These are phyloP conservation scores for Novumbra hubbsi DNA, from an alignment of 2,797 vertebrate species.

Conservation along the genomic window DNA sequence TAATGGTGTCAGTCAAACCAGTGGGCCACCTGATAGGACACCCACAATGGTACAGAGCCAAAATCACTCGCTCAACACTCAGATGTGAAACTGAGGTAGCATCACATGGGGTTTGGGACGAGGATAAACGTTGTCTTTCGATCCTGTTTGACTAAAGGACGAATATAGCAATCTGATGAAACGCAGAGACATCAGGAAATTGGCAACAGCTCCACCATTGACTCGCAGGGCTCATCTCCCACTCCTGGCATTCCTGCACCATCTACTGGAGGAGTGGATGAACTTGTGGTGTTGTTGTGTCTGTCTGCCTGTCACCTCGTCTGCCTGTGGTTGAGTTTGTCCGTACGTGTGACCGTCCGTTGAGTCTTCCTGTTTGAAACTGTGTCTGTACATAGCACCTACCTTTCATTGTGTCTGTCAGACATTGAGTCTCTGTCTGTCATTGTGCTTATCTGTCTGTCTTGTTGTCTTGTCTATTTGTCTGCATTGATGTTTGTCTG, in stretches of 20 bases:
- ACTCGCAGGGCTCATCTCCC: conserved; percentile 21
- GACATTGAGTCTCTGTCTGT: background rate
- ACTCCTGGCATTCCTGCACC: conserved; percentile 66
- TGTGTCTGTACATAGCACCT: too few species aligned
- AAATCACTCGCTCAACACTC: conserved; percentile 22
- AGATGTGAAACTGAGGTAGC: conserved; percentile 32
- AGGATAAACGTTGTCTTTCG: conserved; percentile 52
- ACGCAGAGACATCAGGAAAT: conserved; percentile 30
- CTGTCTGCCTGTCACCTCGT: too few species aligned
- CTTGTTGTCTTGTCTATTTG: too few species aligned
- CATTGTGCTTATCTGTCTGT: background rate
- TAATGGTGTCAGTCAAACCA: background rate
- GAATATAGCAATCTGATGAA: conserved; percentile 50
- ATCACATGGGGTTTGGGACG: conserved; percentile 36
- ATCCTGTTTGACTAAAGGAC: conserved; percentile 40
- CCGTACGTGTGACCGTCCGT: too few species aligned
- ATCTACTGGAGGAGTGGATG: conserved; percentile 74
- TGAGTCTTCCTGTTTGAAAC: too few species aligned
- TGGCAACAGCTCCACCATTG: background rate
- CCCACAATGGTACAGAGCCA: conserved; percentile 31
- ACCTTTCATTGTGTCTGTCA: too few species aligned
- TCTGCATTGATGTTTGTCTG: background rate
- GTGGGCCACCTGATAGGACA: background rate
- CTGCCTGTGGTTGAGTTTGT: too few species aligned
- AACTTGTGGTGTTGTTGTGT: conserved; percentile 35